Conservation (phyloP, 1,140 invertebrate species). For the Euwallacea fornicatus region DNA sequence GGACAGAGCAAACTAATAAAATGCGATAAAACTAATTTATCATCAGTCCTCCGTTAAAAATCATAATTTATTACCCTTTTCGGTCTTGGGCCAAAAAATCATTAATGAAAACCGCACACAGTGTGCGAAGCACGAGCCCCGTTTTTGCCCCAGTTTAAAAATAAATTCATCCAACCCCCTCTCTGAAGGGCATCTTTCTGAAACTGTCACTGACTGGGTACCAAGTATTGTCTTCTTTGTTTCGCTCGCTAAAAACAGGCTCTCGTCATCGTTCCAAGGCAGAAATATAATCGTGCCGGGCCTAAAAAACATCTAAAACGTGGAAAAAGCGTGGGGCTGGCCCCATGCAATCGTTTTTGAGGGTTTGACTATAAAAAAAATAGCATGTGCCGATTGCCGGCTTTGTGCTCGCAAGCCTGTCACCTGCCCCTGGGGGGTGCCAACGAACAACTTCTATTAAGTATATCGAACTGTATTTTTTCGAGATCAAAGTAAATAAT, state of each 20-base stretch:
- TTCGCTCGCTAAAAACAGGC: background rate
- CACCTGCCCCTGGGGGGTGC: slow-evolving; percentile 21
- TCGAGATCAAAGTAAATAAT: background rate
- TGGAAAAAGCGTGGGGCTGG: slow-evolving; percentile 21
- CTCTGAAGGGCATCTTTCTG: slow-evolving; percentile 6
- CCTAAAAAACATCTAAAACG: slow-evolving; percentile 26
- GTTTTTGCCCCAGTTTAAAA: slow-evolving; percentile 9
- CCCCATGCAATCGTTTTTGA: slow-evolving; percentile 30
- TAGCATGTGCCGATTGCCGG: slow-evolving; percentile 29
- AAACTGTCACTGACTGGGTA: slow-evolving; percentile 13
- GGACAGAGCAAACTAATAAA: too few species aligned
- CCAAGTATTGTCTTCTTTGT: slow-evolving; percentile 19
- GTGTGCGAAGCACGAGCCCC: slow-evolving; percentile 18
- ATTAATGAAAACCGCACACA: slow-evolving; percentile 8
- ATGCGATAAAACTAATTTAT: too few species aligned
- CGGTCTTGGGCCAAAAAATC: slow-evolving; percentile 10
- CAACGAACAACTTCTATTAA: background rate
- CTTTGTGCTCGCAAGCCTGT: slow-evolving; percentile 16
- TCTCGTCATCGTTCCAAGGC: background rate
- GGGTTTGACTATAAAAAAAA: slow-evolving; percentile 27
- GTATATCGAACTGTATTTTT: background rate
- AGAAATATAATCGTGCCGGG: slow-evolving; percentile 5
- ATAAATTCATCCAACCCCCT: slow-evolving; percentile 5
- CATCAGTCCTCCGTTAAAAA: background rate
- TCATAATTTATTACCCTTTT: slow-evolving; percentile 19